Conservation (phyloP, 2,113 vertebrate genomes). For the Catagonus wagneri region DNA sequence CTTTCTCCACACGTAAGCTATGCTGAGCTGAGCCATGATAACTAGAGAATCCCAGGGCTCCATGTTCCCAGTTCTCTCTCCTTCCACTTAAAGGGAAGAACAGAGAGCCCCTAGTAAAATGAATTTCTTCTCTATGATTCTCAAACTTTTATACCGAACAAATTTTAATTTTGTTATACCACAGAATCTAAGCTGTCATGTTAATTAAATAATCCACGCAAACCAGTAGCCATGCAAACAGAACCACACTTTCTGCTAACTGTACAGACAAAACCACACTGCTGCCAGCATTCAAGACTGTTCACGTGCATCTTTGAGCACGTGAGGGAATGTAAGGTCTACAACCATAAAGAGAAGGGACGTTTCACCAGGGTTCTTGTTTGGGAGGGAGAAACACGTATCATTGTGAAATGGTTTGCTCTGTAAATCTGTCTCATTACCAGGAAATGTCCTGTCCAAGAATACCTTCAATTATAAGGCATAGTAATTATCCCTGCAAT, state of each 20-base stretch:
- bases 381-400: neutral
- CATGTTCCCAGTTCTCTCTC: neutral
- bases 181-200: neutral
- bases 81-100: neutral
- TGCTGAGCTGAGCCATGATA: neutral
- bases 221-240: neutral
- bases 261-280: neutral
- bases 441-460: constrained; percentile 40
- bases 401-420: constrained; percentile 24
- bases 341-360: neutral
- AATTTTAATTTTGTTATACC: constrained; percentile 17
- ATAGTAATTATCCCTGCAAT: constrained; percentile 60
- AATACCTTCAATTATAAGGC: constrained; percentile 67
- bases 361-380: neutral
- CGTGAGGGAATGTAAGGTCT: neutral
- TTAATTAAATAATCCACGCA: constrained; percentile 29
- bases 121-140: neutral
- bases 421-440: constrained; percentile 8
- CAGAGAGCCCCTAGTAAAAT: neutral
- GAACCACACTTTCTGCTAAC: neutral
- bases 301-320: neutral
- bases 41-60: neutral
- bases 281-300: neutral
- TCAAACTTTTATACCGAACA: neutral
- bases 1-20: neutral